phyloP scores from a whole-genome alignment of 2,888 invertebrate species.

The Girardia tigrina region DNA sequence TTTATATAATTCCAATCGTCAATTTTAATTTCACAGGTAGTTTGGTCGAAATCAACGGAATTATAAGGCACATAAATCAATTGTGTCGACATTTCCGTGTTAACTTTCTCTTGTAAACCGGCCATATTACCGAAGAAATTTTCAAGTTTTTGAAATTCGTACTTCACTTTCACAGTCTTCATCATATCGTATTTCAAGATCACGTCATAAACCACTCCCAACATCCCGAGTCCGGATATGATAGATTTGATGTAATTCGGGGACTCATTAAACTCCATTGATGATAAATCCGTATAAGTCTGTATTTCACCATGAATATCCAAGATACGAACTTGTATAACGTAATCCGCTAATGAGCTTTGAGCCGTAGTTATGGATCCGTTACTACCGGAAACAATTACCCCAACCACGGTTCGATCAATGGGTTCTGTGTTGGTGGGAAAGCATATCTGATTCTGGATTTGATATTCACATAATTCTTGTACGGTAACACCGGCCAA shows the following conservation, averaged over 20 bases:
- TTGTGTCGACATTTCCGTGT: conserved; percentile 8
- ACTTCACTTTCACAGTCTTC: conserved; percentile 21
- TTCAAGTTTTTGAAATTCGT: not conserved
- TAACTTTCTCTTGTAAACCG: not conserved
- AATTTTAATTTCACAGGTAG: not conserved
- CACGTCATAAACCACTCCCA: conserved; percentile 35
- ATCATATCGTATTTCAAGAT: conserved; percentile 12
- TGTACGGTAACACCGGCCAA: conserved; percentile 26
- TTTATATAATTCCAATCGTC: conserved; percentile 15
- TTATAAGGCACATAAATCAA: conserved; percentile 30
- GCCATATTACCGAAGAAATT: not conserved
- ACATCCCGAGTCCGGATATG: conserved; percentile 28
- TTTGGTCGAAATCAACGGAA: not conserved
- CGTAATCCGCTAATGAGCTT: conserved; percentile 26
- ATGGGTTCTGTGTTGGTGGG: conserved; percentile 14
- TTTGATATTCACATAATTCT: conserved; percentile 27
- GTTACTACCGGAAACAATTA: conserved; percentile 28
- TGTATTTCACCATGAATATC: conserved; percentile 26
- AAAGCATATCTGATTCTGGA: conserved; percentile 28
- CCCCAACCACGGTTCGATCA: conserved; percentile 21
- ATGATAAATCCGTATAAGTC: not conserved
- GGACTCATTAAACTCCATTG: conserved; percentile 15
- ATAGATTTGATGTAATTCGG: not conserved
- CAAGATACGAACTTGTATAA: conserved; percentile 23
- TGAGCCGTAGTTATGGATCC: not conserved